Base-by-base conservation (phyloP, 2,888 invertebrate species). In the Macaria notata region DNA sequence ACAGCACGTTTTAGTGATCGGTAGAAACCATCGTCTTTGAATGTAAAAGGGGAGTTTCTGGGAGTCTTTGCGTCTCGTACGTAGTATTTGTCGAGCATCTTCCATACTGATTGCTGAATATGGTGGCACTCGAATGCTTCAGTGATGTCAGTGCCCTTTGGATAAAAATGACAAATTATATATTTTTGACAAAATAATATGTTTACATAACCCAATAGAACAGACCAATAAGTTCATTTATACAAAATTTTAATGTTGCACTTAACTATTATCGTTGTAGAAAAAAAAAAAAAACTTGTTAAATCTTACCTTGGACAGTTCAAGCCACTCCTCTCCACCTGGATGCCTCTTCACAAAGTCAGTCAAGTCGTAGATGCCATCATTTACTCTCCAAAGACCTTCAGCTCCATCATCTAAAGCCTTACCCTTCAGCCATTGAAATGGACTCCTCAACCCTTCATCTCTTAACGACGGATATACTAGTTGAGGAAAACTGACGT, bases 281-380 rank as follows among this genome's bases (percentile, higher is more conserved):
- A 19, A 3, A 36, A 2, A 43, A 49, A 42, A 8, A 33, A 31
- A 31, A 49, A n/a, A 31, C 6, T 7, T 8, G n/a, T 19, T 19
- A 19, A 19, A 19, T 19, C 57, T 68, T 75, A 94, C 96, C 89
- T 94, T 93, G 0, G 95, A 94, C 49, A 94, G 84, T 51, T 86
- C 84, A 49, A 97, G 75, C 96, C 96, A 97, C 76, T 95, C 94
- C 3, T 89, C 74, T 0, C 98, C 97, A 19, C 98, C 98, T 0
- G 98, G 99, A 92, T 99, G 98, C 43, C 88, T 92, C 3, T 94
- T 85, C 6, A 96, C 89, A 77, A 98, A 99, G 19, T 93, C 92
- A 0, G 94, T 94, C 31, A 99, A 92, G 84, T 99, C 97, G 79
- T 98, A 99, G 5, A 99, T 85, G 42, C 92, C 90, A 78, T 96